These are phyloP conservation scores for Caracal caracal DNA, from an alignment of 2,113 vertebrate genomes.

Conservation along the genomic window DNA sequence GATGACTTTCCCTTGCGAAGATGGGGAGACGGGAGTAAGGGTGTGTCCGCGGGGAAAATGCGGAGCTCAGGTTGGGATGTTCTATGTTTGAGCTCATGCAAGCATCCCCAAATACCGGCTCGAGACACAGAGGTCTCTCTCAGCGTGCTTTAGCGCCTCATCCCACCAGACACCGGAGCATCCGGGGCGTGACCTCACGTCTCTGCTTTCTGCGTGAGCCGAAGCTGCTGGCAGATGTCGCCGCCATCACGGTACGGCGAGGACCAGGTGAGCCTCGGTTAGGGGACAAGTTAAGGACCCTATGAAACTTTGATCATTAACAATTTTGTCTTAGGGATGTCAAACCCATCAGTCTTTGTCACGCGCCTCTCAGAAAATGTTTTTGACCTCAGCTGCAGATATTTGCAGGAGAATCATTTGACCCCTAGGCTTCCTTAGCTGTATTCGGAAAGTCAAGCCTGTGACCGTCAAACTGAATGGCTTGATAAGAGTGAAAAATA, in stretches of 20 bases:
- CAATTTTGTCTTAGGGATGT: rapidly evolving
- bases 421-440: not conserved
- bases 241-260: too few species aligned
- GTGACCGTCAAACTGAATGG: too few species aligned
- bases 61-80: too few species aligned
- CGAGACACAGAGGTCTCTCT: too few species aligned
- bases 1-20: too few species aligned
- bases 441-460: not conserved
- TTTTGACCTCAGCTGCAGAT: not conserved
- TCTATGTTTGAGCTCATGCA: rapidly evolving
- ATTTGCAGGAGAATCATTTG: not conserved
- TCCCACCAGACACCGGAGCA: not conserved
- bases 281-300: not conserved
- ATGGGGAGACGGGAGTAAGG: not conserved
- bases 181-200: rapidly evolving
- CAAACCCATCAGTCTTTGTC: not conserved
- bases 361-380: not conserved
- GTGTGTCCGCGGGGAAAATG: not conserved
- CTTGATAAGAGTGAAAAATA: rapidly evolving
- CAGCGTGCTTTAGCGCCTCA: not conserved
- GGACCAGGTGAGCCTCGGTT: not conserved
- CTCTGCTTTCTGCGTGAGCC: rapidly evolving
- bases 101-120: rapidly evolving
- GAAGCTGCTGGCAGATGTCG: rapidly evolving
- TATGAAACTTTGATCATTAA: too few species aligned